Base-by-base conservation (phyloP, 2,113 vertebrate species). In the Oxyruncus cristatus region DNA sequence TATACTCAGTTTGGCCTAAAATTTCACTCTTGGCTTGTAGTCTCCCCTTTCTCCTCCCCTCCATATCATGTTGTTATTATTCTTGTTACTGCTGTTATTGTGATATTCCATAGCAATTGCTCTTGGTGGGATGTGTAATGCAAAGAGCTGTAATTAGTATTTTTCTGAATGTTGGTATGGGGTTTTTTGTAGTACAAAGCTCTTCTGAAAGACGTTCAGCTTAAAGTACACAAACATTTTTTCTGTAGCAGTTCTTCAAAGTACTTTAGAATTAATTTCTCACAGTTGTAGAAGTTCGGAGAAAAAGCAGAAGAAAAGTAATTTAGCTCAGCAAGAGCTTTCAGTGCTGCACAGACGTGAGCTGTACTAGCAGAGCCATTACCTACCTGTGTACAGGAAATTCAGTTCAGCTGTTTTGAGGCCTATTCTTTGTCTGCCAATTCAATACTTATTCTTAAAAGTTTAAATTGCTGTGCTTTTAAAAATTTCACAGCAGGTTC, bases 231-330 rank as follows among this genome's bases (percentile, higher is more conserved):
- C 53, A 83, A 66, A 21, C 33, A 62, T 84, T 85, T 46, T 93
- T 97, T 95, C 92, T 82, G 52, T 95, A 74, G 82, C 79, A 92
- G 23, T 80, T 86, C 58, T 92, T 85, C 62, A 71, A 1, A 74
- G 35, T 65, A 47, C 44, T 92, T 96, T 24, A 89, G 58, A 93
- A 81, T 52, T 85, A 58, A 49, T 91, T 91, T 92, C 50, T 79
- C 7, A 18, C 32, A 20, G 4, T 66, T 1, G 2, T 61, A 2
- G 5, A 76, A 71, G 56, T 65, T 93, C 20, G 52, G 56, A 52
- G 55, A 55, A 74, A 70, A 84, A 95, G 72, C 37, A 79, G 74
- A 84, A 33, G 50, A 55, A 55, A 95, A 92, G 83, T 76, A 81
- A 71, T 94, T 96, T 67, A 83, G 39, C 53, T 87, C 53, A 62